phyloP scores from a whole-genome alignment of 2,797 vertebrate species.

The Poeciliopsis infans region DNA sequence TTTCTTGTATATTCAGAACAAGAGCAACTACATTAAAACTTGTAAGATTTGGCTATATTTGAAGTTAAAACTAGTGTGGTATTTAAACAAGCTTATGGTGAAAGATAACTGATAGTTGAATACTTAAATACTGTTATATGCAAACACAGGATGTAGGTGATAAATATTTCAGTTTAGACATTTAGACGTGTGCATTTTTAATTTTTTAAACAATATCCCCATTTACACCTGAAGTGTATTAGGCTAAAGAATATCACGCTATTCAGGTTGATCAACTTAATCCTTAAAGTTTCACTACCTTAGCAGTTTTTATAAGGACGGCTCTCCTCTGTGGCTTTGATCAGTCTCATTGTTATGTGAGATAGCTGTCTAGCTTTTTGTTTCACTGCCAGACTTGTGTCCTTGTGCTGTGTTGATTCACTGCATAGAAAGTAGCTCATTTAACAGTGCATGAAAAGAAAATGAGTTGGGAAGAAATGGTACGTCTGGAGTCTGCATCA shows the following conservation, averaged over 20 bases:
- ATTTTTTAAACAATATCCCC: constrained; percentile 24
- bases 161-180: constrained; percentile 49
- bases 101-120: not conserved
- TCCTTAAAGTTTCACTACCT: constrained; percentile 57
- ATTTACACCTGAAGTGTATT: constrained; percentile 32
- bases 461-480: constrained; percentile 48
- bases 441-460: constrained; percentile 43
- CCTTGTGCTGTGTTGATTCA: constrained; percentile 65
- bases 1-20: not conserved
- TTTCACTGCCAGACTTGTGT: constrained; percentile 58
- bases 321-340: constrained; percentile 47
- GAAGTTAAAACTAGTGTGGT: not conserved
- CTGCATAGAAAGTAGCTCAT: constrained; percentile 61
- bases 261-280: constrained; percentile 27
- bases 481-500: constrained; percentile 48
- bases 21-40: not conserved
- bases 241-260: constrained; percentile 50
- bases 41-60: not conserved
- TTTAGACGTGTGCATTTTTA: constrained; percentile 8
- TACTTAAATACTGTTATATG: too few relatives aligned
- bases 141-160: not conserved
- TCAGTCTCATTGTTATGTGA: constrained; percentile 39
- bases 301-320: constrained; percentile 35
- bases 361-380: constrained; percentile 54
- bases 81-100: not conserved